Evolutionary conservation across 2,113 vertebrate species (phyloP).

Genomic region (Plecturocebus donacophilus): DNA sequence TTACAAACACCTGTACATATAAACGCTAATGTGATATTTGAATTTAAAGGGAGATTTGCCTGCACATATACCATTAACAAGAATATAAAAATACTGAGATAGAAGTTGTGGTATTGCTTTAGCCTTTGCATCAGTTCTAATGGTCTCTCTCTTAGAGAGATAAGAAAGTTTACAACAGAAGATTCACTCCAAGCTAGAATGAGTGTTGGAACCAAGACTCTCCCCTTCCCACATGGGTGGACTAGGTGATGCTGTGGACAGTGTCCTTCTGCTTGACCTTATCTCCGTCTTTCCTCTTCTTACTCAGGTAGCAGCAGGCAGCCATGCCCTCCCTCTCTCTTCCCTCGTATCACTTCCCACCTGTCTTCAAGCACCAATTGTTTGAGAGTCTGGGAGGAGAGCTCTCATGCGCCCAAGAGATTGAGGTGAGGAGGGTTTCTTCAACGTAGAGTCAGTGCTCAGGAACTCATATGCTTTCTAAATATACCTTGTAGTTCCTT

Average conservation of each 20-base stretch:
- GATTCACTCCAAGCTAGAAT: background rate
- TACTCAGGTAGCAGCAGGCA: background rate
- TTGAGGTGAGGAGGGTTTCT: background rate
- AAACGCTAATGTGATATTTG: background rate
- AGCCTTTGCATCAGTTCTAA: background rate
- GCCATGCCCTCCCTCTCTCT: accelerated
- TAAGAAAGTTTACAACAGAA: background rate
- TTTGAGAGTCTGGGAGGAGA: background rate
- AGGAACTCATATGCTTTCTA: background rate
- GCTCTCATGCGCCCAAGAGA: background rate
- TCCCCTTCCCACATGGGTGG: background rate
- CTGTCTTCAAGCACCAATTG: background rate
- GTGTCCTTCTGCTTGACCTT: background rate
- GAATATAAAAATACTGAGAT: background rate
- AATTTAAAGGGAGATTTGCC: background rate
- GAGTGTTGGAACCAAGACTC: background rate
- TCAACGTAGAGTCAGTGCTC: background rate
- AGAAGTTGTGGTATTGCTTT: background rate
- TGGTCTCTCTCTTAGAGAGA: background rate
- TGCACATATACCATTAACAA: background rate
- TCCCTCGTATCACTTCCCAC: background rate
- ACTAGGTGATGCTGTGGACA: background rate
- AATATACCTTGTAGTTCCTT: background rate
- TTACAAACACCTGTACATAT: background rate
- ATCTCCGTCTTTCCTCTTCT: background rate